Evolutionary conservation across 2,113 vertebrate genomes (phyloP).

Genomic region (Ammodytes marinus): DNA sequence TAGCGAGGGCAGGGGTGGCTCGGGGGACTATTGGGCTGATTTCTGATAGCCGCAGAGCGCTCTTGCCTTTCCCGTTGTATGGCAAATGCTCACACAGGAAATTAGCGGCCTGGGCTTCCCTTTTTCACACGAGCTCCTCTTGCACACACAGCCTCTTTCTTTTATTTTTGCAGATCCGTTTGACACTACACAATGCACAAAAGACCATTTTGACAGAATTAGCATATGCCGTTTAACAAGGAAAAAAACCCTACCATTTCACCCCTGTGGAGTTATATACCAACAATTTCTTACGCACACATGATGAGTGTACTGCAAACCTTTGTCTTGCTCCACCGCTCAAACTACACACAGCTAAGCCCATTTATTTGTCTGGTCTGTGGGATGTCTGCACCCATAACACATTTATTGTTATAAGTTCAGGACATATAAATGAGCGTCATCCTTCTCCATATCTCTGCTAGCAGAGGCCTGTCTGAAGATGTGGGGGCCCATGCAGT

Average conservation of each 20-base stretch:
- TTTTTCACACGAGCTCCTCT: conserved; percentile 80
- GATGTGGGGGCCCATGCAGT: conserved; percentile 65
- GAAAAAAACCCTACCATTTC: conserved; percentile 9
- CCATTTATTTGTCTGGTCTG: conserved; percentile 66
- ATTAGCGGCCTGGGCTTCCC: conserved; percentile 83
- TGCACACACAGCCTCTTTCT: conserved; percentile 65
- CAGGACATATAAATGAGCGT: conserved; percentile 65
- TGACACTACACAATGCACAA: conserved; percentile 59
- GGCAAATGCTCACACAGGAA: conserved; percentile 84
- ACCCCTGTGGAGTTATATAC: conserved; percentile 40
- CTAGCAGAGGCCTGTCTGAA: conserved; percentile 51
- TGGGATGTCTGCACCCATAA: conserved; percentile 72
- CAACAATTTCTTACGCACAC: conserved; percentile 26
- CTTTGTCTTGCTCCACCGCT: conserved; percentile 34
- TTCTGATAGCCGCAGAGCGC: conserved; percentile 76
- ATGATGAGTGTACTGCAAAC: conserved; percentile 28
- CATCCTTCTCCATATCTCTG: conserved; percentile 66
- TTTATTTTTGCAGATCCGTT: conserved; percentile 49
- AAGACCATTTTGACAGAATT: conserved; percentile 50
- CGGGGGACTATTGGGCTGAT: conserved; percentile 78
- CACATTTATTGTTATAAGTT: conserved; percentile 75
- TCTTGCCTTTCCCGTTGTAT: conserved; percentile 71
- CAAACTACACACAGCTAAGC: conserved; percentile 63
- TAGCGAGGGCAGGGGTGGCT: conserved; percentile 77
- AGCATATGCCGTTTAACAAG: conserved; percentile 38